Evolutionary conservation across 2,888 invertebrate genomes (phyloP).

Genomic region (Eucera pruinosa): DNA sequence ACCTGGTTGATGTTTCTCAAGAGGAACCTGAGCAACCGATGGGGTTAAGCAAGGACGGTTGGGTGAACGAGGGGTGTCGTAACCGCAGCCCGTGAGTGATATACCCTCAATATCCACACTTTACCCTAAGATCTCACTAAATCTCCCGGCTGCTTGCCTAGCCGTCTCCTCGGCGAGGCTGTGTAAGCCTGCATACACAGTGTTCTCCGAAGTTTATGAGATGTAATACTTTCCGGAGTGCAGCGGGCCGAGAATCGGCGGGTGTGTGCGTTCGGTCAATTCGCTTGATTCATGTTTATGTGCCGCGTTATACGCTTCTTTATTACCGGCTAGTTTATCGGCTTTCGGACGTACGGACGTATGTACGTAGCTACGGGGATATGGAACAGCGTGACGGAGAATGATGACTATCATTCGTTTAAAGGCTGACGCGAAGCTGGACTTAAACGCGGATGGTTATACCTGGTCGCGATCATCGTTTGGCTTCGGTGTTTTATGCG

Average conservation of each 20-base stretch:
- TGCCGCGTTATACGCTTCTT: conserved; percentile 20
- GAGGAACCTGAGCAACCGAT: conserved; percentile 46
- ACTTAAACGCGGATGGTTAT: no score
- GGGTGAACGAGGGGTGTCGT: conserved; percentile 54
- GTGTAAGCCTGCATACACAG: conserved; percentile 68
- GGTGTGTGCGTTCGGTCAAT: conserved; percentile 11
- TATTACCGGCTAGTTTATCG: conserved; percentile 24
- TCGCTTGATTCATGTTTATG: conserved; percentile 42
- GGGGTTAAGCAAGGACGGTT: background rate
- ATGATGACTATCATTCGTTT: conserved; percentile 4
- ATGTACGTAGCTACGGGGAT: no score
- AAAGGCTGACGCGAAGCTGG: no score
- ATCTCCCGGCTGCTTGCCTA: conserved; percentile 76
- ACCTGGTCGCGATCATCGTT: no score
- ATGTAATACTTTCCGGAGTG: conserved; percentile 71
- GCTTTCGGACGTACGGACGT: background rate
- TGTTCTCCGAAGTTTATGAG: conserved; percentile 76
- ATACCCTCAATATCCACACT: conserved; percentile 82
- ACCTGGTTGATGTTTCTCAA: conserved; percentile 66
- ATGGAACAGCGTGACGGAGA: background rate
- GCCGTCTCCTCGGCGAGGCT: conserved; percentile 59
- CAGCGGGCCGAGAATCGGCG: conserved; percentile 21
- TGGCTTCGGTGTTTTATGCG: no score
- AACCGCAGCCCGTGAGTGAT: conserved; percentile 81
- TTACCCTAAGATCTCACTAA: conserved; percentile 81